These are phyloP conservation scores for Nomada goodeniana DNA, from an alignment of 2,888 invertebrate genomes.

Conservation along the genomic window DNA sequence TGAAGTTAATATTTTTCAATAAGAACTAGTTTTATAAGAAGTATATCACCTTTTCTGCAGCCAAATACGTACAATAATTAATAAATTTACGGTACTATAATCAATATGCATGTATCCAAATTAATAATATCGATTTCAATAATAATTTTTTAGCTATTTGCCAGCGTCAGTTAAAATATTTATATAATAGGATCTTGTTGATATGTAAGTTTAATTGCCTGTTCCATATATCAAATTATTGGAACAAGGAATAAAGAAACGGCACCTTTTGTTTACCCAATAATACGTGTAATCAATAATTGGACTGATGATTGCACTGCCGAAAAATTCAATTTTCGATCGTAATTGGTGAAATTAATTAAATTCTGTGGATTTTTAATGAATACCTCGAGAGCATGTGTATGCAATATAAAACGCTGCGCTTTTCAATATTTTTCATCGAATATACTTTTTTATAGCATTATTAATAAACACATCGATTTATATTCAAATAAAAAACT, in stretches of 20 bases:
- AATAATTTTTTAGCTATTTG: neutral
- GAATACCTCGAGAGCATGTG: neutral
- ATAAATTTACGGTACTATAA: no score
- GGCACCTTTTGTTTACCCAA: neutral
- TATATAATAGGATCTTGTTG: neutral
- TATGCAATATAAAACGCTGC: neutral
- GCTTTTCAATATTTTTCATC: neutral
- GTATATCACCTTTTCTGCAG: no score
- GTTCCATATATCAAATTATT: neutral
- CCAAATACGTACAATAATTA: no score
- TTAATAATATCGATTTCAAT: neutral
- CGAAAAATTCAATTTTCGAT: neutral
- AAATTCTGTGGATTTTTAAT: neutral
- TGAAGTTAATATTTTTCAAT: no score
- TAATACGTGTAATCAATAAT: neutral
- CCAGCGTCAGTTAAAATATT: neutral
- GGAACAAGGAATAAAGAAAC: neutral
- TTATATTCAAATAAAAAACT: neutral
- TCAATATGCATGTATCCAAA: no score
- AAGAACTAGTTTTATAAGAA: no score
- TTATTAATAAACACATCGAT: neutral
- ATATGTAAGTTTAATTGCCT: neutral
- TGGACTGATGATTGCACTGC: neutral
- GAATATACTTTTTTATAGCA: neutral
- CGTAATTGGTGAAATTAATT: neutral